Base-by-base conservation (phyloP, 2,888 invertebrate genomes). In the Phania funesta region DNA sequence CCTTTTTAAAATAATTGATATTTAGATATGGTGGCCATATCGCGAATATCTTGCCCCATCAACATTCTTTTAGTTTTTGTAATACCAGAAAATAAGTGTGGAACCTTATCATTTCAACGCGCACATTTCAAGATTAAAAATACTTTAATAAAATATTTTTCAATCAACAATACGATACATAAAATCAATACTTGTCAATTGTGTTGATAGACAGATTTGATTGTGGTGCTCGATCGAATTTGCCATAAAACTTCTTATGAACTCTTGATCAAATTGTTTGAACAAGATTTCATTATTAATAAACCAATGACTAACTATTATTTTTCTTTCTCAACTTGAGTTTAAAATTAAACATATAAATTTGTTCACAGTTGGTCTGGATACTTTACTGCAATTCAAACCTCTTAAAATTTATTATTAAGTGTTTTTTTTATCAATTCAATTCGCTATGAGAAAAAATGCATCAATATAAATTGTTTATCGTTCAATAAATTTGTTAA, bases 401-500 rank as follows among this genome's bases (percentile, higher is more conserved):
- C 9, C 18, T 52, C 6, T 62, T 7, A 16, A 24, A 54, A 44
- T 54, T 46, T 24, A 24, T 20, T 65, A 38, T 29, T 67, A 29
- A 60, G 11, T 32, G 41, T 24, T 22, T 35, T 13, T 29, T 50
- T 29, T n/a, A 41, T 29, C 35, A 48, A 60, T 46, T 41, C n/a
- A 50, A 58, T 68, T 68, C 9, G 38, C 29, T 52, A 41, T 60
- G 75, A 48, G 65, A 67, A 75, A 58, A 32, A 58, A 41, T 26
- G n/a, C n/a, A 20, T 1, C 46, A 56, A 22, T 54, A 22, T n/a
- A 54, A 56, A 75, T 65, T 26, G 7, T 76, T 58, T 18, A n/a
- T 24, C 58, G 75, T 52, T 26, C 50, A 50, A 65, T 48, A 60
- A 76, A 76, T 67, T 76, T 50, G 58, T 60, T 38, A 32, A 67